Base-by-base conservation (phyloP, 2,888 invertebrate species). In the Andrena bucephala region DNA sequence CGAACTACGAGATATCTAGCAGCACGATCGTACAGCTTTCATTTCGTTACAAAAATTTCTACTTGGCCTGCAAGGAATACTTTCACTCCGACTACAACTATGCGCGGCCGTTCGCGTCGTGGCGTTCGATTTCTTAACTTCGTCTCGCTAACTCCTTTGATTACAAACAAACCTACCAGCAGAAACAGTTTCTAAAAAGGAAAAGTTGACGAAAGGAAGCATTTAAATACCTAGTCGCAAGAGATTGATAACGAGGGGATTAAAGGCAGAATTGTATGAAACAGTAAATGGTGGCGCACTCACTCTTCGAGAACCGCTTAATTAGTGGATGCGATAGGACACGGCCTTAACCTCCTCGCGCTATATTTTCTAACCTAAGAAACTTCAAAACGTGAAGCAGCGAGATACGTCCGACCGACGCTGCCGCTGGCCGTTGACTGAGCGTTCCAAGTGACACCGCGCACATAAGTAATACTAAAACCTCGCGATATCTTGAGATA, bases 391-490 rank as follows among this genome's bases (percentile, higher is more conserved):
- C 50, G 36, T 52, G 59, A 50, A 69, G 13, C 20, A 16, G 8
- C 8, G n/a, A 57, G 52, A 33, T 42, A 65, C 69, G 50, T 83
- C 66, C 70, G 24, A 54, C 73, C 48, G 70, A 67, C 68, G 77
- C 83, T 71, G 77, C 71, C 65, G 85, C 80, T 79, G 81, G 82
- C 85, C 84, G 81, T 81, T 75, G 84, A 91, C 90, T 91, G 86
- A 89, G 87, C 79, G 86, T 86, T 86, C 82, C 79, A 81, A 71
- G 65, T 75, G 69, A 85, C 66, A 78, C 59, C 63, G 59, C 54
- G 79, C 77, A 63, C 77, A 87, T 87, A 89, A 84, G 81, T 87
- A 86, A 77, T 36, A 65, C n/a, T 59, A 65, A 60, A 63, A 59
- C 31, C 69, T 57, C 74, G 52, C 74, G 85, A 83, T 89, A 89